Percentiles rank a stretch among this genome's conserved stretches.
Conservation (phyloP, 2,113 vertebrate genomes). For the Cyprinodon brontotheroides region DNA sequence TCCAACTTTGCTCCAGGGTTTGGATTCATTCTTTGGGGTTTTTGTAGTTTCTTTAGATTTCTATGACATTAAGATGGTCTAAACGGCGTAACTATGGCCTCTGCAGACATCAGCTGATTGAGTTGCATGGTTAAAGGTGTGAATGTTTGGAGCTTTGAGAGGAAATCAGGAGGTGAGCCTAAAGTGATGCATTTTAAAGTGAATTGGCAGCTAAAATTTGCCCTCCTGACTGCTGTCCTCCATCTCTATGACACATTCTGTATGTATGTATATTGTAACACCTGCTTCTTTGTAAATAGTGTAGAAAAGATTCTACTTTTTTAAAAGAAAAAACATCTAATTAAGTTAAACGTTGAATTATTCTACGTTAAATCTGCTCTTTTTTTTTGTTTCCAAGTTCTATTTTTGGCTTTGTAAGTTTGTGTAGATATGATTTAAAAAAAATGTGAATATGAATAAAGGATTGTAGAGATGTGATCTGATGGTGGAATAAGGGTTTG, state of each 20-base stretch:
- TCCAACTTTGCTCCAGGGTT: neutral
- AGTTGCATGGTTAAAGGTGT: slow-evolving; percentile 9
- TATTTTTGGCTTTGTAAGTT: slow-evolving; percentile 40
- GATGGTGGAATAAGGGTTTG: slow-evolving; percentile 10
- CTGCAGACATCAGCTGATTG: too few species aligned
- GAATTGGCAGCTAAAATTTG: slow-evolving; percentile 77
- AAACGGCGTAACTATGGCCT: neutral
- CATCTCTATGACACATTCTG: slow-evolving; percentile 49
- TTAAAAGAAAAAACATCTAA: slow-evolving; percentile 24
- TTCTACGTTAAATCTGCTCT: slow-evolving; percentile 36
- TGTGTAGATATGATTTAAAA: slow-evolving; percentile 53
- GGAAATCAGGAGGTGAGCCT: slow-evolving; percentile 18
- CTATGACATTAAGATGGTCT: slow-evolving; percentile 2
- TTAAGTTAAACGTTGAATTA: slow-evolving; percentile 53
- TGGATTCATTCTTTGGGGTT: neutral
- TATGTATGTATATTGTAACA: slow-evolving; percentile 47
- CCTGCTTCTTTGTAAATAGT: slow-evolving; percentile 76
- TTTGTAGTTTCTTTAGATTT: slow-evolving; percentile 31
- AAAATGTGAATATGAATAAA: slow-evolving; percentile 67
- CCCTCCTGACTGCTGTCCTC: slow-evolving; percentile 48
- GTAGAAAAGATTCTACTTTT: slow-evolving; percentile 67
- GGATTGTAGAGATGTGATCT: slow-evolving; percentile 50
- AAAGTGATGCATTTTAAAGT: slow-evolving; percentile 40
- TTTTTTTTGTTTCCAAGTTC: slow-evolving; percentile 55
- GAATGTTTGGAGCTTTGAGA: slow-evolving; percentile 24